Base-by-base conservation (phyloP, 2,113 vertebrate genomes). In the Myodes glareolus region DNA sequence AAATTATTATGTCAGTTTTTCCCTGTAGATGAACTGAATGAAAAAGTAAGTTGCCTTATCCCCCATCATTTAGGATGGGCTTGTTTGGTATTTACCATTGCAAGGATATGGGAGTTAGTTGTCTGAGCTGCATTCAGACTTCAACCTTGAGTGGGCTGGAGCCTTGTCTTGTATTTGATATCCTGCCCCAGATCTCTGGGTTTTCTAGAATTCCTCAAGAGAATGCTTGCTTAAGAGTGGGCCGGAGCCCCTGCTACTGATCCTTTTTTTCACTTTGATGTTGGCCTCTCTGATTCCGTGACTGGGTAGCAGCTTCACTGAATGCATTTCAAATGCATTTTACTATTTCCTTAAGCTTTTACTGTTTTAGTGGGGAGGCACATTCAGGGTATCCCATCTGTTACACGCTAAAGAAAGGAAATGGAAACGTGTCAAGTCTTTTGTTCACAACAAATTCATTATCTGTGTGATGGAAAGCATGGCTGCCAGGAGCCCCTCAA, bases 291-390 rank as follows among this genome's bases (percentile, higher is more conserved):
- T 87, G 36, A n/a, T 12, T 67, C 50, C 6, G 29, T 4, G n/a
- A 23, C 31, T 77, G 42, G 50, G 6, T 33, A 12, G 12, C 67
- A 19, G 1, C 67, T 78, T 65, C 13, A 81, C 11, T 52, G 50
- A 5, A 1, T 89, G n/a, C 4, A 80, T 52, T 84, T 94, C 80
- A 90, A 63, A 4, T 16, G 16, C 52, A 8, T 90, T 87, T 55
- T 82, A 82, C 7, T 77, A 67, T 52, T 94, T 90, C 31, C 11
- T 82, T 23, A 21, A 70, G 58, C 11, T 25, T 82, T 90, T 94
- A 78, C 14, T 73, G 21, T 95, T 92, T 96, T 90, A 76, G 61
- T 42, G 36, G 45, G 90, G 55, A n/a, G 47, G 52, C n/a, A 81
- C 58, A 19, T 87, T 76, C 67, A 75, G 58, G 23, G 3, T 63